Evolutionary conservation across 2,888 invertebrate species (phyloP), one percentile per base, ranked within the genome.

Genomic region (Emmelina monodactyla): DNA sequence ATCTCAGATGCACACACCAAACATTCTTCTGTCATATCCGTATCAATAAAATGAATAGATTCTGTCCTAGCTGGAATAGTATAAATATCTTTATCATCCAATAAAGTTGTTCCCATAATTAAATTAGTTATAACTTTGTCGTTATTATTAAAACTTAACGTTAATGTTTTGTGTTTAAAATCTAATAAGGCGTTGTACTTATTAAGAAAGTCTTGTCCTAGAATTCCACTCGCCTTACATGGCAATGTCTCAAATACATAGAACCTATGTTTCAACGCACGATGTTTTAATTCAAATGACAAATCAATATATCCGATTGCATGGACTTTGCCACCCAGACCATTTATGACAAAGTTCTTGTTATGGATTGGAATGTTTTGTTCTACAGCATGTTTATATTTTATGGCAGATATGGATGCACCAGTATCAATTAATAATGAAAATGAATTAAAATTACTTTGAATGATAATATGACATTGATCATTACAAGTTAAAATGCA

Each of bases 301-400:
- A 35, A 11, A 15, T 30, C 22, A 25, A 30, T 16, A 19, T 31
- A 38, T 35, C 38, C 42, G 6, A 36, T 38, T 13, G 39, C 34
- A 11, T 37, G 34, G n/a, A 39, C 36, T 36, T 36, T 36, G 35
- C 39, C 42, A 6, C 41, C 37, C 7, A 41, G 32, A 12, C 39
- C 39, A 10, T 32, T 35, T 13, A 41, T 33, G 12, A n/a, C n/a
- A n/a, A n/a, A n/a, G n/a, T n/a, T n/a, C n/a, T n/a, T n/a, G n/a
- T n/a, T n/a, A n/a, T n/a, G n/a, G n/a, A n/a, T n/a, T n/a, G n/a
- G n/a, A n/a, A n/a, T n/a, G n/a, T n/a, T n/a, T n/a, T n/a, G n/a
- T n/a, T n/a, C n/a, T n/a, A 16, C 9, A 13, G 33, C 29, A 30
- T 33, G 25, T 22, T 33, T 30, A 33, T 33, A 35, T 22, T 41